Percentiles rank a stretch among this genome's conserved stretches.
Evolutionary conservation across 2,888 invertebrate species (phyloP).

Genomic region (Phalangium opilio): DNA sequence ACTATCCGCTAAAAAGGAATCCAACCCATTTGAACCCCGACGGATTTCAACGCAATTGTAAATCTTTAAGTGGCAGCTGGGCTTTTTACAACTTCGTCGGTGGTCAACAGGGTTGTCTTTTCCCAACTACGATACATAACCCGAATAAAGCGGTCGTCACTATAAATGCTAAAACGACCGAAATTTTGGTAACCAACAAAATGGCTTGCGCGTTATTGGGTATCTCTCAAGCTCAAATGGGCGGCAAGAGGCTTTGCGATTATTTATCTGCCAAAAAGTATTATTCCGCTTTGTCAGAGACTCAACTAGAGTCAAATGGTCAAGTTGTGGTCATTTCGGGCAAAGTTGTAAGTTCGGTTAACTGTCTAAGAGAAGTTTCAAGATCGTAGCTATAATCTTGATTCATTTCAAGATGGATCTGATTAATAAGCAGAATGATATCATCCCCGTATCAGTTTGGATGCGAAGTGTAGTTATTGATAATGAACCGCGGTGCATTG

Average conservation of each 20-base stretch:
- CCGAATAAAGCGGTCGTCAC: slow-evolving; percentile 52
- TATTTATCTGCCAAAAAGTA: slow-evolving; percentile 27
- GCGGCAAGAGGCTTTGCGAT: slow-evolving; percentile 33
- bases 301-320: slow-evolving; percentile 34
- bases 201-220: slow-evolving; percentile 41
- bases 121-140: slow-evolving; percentile 35
- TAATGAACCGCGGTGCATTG: slow-evolving; percentile 40
- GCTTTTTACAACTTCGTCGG: slow-evolving; percentile 38
- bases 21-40: slow-evolving; percentile 2
- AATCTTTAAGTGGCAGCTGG: slow-evolving; percentile 27
- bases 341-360: slow-evolving; percentile 37
- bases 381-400: not conserved
- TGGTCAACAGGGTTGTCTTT: slow-evolving; percentile 17
- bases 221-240: slow-evolving; percentile 33
- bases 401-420: slow-evolving; percentile 43
- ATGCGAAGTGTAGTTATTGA: slow-evolving; percentile 26
- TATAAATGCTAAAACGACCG: slow-evolving; percentile 42
- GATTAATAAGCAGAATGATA: slow-evolving; percentile 39
- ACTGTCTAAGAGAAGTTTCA: not conserved
- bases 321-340: slow-evolving; percentile 46
- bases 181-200: slow-evolving; percentile 51
- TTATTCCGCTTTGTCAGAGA: slow-evolving; percentile 28
- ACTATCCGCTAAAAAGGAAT: not conserved
- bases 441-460: slow-evolving; percentile 49
- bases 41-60: slow-evolving; percentile 11